Percentiles rank a stretch among this genome's conserved stretches.
These are phyloP conservation scores for Agriopis marginaria DNA, from an alignment of 2,888 invertebrate genomes.

Conservation along the genomic window DNA sequence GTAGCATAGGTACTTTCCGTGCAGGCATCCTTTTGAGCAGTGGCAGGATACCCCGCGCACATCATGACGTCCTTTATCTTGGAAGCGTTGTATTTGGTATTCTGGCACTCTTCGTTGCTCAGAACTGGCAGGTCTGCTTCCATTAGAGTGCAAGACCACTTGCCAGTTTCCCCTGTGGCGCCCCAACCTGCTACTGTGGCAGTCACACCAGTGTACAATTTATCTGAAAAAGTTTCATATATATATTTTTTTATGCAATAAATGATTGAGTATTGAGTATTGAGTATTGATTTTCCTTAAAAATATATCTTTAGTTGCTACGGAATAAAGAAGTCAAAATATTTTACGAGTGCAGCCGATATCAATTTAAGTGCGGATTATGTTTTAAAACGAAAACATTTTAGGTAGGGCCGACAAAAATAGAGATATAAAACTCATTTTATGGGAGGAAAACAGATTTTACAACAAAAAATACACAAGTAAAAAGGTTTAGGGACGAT, in stretches of 20 bases:
- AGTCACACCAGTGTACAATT: slow-evolving; percentile 88
- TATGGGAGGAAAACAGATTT: slow-evolving; percentile 23
- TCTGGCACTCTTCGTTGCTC: slow-evolving; percentile 89
- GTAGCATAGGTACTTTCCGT: slow-evolving; percentile 84
- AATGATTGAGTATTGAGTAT: too few species aligned
- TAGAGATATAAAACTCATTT: slow-evolving; percentile 36
- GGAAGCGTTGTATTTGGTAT: slow-evolving; percentile 92
- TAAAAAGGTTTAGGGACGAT: slow-evolving; percentile 33
- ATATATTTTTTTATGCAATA: not conserved
- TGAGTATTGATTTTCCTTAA: not conserved
- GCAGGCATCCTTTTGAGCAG: slow-evolving; percentile 92
- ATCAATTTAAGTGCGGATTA: slow-evolving; percentile 6
- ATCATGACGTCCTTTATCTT: slow-evolving; percentile 96
- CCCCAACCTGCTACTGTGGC: slow-evolving; percentile 95
- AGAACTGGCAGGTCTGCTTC: slow-evolving; percentile 91
- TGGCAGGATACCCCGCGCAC: slow-evolving; percentile 92
- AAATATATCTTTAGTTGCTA: too few species aligned
- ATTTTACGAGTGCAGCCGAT: slow-evolving; percentile 14
- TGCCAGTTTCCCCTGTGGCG: slow-evolving; percentile 92
- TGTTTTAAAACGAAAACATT: slow-evolving; percentile 7
- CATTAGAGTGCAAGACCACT: slow-evolving; percentile 93
- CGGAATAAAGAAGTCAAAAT: slow-evolving; percentile 11
- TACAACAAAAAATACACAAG: slow-evolving; percentile 24
- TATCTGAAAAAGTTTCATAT: slow-evolving; percentile 70
- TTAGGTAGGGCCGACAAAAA: slow-evolving; percentile 26